phyloP scores from a whole-genome alignment of 2,888 invertebrate genomes.

The Notodonta ziczac region DNA sequence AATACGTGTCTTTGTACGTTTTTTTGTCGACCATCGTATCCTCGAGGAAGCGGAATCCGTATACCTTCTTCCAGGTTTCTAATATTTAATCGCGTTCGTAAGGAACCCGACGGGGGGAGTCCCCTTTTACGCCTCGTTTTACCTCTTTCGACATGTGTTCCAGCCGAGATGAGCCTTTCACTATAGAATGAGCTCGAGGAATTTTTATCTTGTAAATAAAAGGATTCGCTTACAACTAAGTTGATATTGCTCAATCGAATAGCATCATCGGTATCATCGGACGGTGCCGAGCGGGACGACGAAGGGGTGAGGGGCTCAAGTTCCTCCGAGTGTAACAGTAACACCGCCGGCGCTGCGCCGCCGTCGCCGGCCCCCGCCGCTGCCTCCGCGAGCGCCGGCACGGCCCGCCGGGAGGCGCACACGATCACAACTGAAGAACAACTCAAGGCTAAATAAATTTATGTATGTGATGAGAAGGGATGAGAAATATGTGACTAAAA shows the following conservation, averaged over 20 bases:
- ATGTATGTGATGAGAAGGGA: too few relatives aligned
- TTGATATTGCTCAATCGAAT: constrained; percentile 43
- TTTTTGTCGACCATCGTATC: not conserved
- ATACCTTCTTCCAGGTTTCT: not conserved
- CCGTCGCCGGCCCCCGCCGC: constrained; percentile 20
- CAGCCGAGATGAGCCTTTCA: constrained; percentile 5
- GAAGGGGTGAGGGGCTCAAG: constrained; percentile 15
- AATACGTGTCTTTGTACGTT: not conserved
- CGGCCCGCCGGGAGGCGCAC: constrained; percentile 39
- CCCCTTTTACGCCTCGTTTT: constrained; percentile 5
- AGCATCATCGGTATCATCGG: constrained; percentile 21
- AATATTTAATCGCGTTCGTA: constrained; percentile 12
- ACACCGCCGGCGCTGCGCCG: constrained; percentile 22
- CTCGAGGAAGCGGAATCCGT: not conserved
- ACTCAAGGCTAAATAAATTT: not conserved
- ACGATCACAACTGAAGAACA: constrained; percentile 48
- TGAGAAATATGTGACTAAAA: too few relatives aligned
- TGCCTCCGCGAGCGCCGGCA: constrained; percentile 11
- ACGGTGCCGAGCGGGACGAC: constrained; percentile 8
- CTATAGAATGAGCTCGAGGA: not conserved
- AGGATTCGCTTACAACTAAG: constrained; percentile 39
- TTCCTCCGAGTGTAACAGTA: constrained; percentile 45
- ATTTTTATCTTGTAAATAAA: constrained; percentile 19
- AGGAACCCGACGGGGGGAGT: constrained; percentile 13
- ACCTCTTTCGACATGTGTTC: not conserved